A percentile compares a stretch with the other conserved stretches of the same genome.
Conservation (phyloP, 37 sponge, comb jelly and placozoan genomes). For the Crambe crambe region DNA sequence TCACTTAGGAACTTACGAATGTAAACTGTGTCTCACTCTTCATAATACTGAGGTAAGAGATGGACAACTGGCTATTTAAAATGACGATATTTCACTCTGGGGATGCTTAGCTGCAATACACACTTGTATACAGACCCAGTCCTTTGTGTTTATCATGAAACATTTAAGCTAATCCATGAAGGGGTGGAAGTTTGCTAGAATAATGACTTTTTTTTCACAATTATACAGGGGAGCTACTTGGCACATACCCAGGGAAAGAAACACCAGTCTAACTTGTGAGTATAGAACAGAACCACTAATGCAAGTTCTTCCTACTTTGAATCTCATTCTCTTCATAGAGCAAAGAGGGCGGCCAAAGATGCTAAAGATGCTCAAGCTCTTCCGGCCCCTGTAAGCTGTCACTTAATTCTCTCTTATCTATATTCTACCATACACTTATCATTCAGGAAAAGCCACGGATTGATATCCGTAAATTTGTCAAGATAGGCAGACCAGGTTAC, state of each 20-base stretch:
- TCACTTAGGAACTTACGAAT: constrained; percentile 97
- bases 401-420: neutral
- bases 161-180: too few relatives aligned
- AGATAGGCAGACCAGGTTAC: constrained; percentile 98
- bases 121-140: neutral
- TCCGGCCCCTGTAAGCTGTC: constrained; percentile 71
- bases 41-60: constrained; percentile 64
- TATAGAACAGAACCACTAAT: neutral
- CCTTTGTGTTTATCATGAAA: too few relatives aligned
- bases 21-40: constrained; percentile 97
- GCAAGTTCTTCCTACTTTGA: neutral
- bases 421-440: neutral
- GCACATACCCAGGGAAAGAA: constrained; percentile 98
- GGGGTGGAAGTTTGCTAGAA: too few relatives aligned
- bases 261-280: constrained; percentile 96
- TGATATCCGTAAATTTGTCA: constrained; percentile 91
- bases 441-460: constrained; percentile 86
- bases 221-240: constrained; percentile 89
- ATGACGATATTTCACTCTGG: too few relatives aligned
- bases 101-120: too few relatives aligned
- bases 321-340: constrained; percentile 50
- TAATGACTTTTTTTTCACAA: too few relatives aligned
- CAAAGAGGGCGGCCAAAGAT: constrained; percentile 94
- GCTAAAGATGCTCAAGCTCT: constrained; percentile 81
- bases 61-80: too few relatives aligned